Evolutionary conservation across 2,113 vertebrate genomes (phyloP).

Genomic region (Heliornis fulica): DNA sequence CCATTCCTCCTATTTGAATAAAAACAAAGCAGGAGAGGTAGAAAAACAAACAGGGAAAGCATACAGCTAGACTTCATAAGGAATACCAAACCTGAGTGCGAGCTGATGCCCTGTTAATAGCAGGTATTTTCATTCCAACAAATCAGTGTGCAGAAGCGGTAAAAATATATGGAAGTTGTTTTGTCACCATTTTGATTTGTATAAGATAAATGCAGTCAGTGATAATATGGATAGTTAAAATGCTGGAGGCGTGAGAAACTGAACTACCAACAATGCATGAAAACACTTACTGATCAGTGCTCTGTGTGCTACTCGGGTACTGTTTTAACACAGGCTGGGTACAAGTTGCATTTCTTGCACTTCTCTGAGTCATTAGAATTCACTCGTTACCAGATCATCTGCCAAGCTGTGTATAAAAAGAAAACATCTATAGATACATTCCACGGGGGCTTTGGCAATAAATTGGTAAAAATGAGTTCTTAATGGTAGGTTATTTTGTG

Average conservation of each 20-base stretch:
- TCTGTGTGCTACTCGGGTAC: accelerated
- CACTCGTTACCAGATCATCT: not conserved
- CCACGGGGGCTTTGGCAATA: slow-evolving; percentile 6
- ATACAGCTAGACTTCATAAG: not conserved
- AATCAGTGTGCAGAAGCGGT: not conserved
- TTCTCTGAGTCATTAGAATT: not conserved
- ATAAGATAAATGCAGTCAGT: not conserved
- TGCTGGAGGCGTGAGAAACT: not conserved
- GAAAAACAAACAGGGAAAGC: not conserved
- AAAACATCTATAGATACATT: not conserved
- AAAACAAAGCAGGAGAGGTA: not conserved
- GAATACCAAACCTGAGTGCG: not conserved
- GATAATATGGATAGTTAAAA: not conserved
- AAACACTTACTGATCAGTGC: not conserved
- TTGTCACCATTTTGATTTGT: not conserved
- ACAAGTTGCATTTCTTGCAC: not conserved
- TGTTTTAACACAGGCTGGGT: not conserved
- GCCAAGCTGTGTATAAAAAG: not conserved
- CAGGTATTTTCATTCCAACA: not conserved
- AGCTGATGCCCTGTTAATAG: not conserved
- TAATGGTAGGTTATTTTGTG: slow-evolving; percentile 6
- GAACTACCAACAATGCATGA: not conserved
- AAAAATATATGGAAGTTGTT: not conserved
- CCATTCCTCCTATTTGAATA: not conserved
- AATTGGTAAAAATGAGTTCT: slow-evolving; percentile 29